Evolutionary conservation across 1,140 invertebrate species (phyloP).

Genomic region (Caenorhabditis latens): DNA sequence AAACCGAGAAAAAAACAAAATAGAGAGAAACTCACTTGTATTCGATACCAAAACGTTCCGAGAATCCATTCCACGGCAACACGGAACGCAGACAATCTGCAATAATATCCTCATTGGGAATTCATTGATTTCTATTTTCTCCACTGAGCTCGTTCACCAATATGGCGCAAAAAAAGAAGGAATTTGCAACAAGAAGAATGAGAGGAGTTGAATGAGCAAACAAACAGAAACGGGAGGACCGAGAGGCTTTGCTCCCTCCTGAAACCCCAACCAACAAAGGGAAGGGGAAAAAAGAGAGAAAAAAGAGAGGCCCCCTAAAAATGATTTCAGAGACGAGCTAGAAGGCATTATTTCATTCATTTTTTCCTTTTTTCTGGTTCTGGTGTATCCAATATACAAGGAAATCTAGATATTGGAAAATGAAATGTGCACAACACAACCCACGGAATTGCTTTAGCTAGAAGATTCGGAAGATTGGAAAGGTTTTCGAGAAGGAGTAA

Average conservation of each 20-base stretch:
- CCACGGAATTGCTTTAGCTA: not conserved
- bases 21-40: not conserved
- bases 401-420: not conserved
- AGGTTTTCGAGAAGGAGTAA: no score
- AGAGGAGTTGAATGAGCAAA: constrained; percentile 23
- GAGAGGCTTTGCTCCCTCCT: not conserved
- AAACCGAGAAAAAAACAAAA: no score
- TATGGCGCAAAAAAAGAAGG: not conserved
- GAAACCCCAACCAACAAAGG: constrained; percentile 24
- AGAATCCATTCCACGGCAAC: not conserved
- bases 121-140: not conserved
- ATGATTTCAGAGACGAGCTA: constrained; percentile 20
- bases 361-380: not conserved
- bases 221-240: constrained; percentile 14
- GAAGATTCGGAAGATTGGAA: not conserved
- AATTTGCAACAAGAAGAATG: constrained; percentile 2
- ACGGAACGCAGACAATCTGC: not conserved
- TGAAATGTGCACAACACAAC: not conserved
- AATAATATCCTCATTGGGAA: not conserved
- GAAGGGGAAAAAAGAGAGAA: not conserved
- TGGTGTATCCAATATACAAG: not conserved
- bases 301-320: not conserved
- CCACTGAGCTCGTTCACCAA: not conserved
- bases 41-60: not conserved
- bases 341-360: not conserved